Conservation (phyloP, 2,113 vertebrate genomes). For the Leptodactylus fuscus region DNA sequence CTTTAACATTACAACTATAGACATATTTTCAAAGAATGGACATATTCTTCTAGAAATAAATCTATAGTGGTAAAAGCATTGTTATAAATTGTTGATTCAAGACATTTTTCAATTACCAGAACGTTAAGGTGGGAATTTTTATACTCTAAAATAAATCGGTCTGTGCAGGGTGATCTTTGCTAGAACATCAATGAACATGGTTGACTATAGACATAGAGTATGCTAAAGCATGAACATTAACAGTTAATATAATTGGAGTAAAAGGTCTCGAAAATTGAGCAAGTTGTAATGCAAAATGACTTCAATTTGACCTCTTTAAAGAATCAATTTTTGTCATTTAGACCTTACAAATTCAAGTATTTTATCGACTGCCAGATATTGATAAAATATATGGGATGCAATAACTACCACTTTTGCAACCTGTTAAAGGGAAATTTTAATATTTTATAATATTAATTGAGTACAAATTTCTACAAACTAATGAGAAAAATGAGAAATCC, state of each 20-base stretch:
- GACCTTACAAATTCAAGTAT: conserved; percentile 12
- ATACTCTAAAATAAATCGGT: no score
- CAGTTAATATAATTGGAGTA: conserved; percentile 44
- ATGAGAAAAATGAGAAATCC: conserved; percentile 27
- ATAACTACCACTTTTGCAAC: conserved; percentile 50
- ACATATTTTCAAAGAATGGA: no score
- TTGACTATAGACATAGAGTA: neutral
- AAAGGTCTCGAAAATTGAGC: conserved; percentile 42
- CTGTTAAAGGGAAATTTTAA: conserved; percentile 35
- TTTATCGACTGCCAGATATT: conserved; percentile 53
- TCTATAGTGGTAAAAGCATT: no score
- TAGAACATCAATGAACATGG: no score
- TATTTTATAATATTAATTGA: conserved; percentile 50
- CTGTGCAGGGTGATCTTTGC: no score
- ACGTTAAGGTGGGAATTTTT: no score
- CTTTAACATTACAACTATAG: no score
- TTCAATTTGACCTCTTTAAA: conserved; percentile 51
- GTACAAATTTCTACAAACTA: conserved; percentile 26
- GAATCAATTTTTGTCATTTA: conserved; percentile 57
- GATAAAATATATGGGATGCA: conserved; percentile 53
- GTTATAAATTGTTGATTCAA: no score
- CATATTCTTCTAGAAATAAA: no score
- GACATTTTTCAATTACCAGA: no score
- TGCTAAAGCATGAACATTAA: conserved; percentile 13
- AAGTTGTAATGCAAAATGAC: conserved; percentile 50